A percentile compares a stretch with the other conserved stretches of the same genome.
Conservation (phyloP, 1,140 invertebrate species). For the Drosophila santomea region DNA sequence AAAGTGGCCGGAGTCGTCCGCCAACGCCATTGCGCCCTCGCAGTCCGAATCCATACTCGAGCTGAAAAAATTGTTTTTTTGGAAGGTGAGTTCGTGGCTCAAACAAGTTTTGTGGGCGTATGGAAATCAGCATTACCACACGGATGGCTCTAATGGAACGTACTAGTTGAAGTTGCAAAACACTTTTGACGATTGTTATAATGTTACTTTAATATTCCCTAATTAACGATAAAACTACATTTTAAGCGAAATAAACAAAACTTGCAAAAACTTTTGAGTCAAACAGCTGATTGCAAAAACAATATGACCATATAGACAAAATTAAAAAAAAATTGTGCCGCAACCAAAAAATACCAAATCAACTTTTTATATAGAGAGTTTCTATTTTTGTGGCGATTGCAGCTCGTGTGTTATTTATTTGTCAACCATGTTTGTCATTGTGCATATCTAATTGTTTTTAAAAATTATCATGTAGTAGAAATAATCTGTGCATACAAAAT, state of each 20-base stretch:
- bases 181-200: background rate
- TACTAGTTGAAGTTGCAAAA: background rate
- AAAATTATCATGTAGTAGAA: no score
- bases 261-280: conserved; percentile 15
- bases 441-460: no score
- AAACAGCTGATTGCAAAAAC: conserved; percentile 47
- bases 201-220: background rate
- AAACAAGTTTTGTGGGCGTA: conserved; percentile 34
- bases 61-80: conserved; percentile 14
- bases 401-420: no score
- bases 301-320: conserved; percentile 35
- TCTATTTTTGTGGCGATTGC: background rate
- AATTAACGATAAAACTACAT: conserved; percentile 45
- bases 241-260: conserved; percentile 58
- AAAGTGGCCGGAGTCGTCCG: conserved; percentile 67
- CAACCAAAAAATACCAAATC: conserved; percentile 21
- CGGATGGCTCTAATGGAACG: background rate
- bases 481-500: no score
- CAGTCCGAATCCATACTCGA: conserved; percentile 53
- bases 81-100: conserved; percentile 17
- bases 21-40: conserved; percentile 28
- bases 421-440: no score
- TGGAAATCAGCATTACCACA: background rate
- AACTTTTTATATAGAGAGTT: no score
- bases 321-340: background rate